Percentiles rank a stretch among this genome's conserved stretches.
Conservation (phyloP, 2,888 invertebrate genomes). For the Hirtodrosophila cameraria region DNA sequence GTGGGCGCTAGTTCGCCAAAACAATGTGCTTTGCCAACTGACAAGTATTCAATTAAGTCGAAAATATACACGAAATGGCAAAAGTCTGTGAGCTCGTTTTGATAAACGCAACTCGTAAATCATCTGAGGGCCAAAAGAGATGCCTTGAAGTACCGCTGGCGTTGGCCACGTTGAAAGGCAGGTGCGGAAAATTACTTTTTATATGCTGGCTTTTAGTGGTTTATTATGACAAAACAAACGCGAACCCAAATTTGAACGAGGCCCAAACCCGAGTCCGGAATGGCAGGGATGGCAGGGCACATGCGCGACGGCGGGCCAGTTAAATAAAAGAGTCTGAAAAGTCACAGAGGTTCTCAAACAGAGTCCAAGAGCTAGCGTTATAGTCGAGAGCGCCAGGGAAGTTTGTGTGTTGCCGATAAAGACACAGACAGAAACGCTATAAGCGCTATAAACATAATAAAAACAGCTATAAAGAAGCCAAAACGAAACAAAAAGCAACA, state of each 20-base stretch:
- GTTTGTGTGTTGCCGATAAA: conserved; percentile 59
- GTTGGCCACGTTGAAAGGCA: conserved; percentile 70
- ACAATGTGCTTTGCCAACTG: conserved; percentile 42
- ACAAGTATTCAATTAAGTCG: conserved; percentile 66
- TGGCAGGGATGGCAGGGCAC: conserved; percentile 41
- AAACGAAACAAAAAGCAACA: conserved; percentile 46
- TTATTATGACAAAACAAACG: conserved; percentile 79
- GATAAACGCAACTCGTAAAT: conserved; percentile 68
- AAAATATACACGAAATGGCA: conserved; percentile 48
- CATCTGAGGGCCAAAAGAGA: conserved; percentile 43
- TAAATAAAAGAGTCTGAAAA: not conserved
- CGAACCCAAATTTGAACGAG: conserved; percentile 57
- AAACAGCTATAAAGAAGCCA: conserved; percentile 66
- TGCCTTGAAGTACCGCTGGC: conserved; percentile 73
- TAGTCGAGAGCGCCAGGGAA: conserved; percentile 31
- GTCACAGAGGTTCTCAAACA: conserved; percentile 23
- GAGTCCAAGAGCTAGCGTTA: conserved; percentile 5
- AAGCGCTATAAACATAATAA: conserved; percentile 70
- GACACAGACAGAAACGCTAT: conserved; percentile 52
- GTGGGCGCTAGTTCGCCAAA: conserved; percentile 11
- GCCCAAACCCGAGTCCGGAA: no score
- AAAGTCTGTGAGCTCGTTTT: conserved; percentile 57
- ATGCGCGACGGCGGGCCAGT: conserved; percentile 57
- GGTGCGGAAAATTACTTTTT: conserved; percentile 82
- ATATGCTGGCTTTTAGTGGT: conserved; percentile 80